Conservation (phyloP, 2,888 invertebrate species). For the Watsonalla binaria region DNA sequence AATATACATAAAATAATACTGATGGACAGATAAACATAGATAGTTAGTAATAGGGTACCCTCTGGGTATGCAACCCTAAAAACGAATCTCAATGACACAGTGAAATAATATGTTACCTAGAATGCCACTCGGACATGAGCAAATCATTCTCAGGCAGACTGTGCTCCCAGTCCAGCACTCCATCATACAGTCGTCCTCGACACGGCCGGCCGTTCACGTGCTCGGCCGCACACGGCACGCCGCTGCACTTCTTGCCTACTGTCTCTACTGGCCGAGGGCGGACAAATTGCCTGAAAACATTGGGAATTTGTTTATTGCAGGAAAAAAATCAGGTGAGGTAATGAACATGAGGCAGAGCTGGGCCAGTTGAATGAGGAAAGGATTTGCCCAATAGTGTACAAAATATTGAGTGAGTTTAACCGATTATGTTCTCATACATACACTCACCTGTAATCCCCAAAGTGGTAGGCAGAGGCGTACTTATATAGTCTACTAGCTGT, state of each 20-base stretch:
- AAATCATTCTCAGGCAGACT: constrained; percentile 93
- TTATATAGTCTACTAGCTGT: too few relatives aligned
- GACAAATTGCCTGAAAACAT: constrained; percentile 85
- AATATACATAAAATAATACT: too few relatives aligned
- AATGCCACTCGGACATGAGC: constrained; percentile 90
- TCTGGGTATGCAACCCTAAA: too few relatives aligned
- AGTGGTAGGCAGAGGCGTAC: too few relatives aligned
- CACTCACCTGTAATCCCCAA: too few relatives aligned
- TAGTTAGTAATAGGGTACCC: too few relatives aligned
- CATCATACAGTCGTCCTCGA: constrained; percentile 92
- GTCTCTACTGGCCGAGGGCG: constrained; percentile 86
- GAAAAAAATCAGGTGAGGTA: too few relatives aligned
- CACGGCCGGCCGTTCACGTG: constrained; percentile 87
- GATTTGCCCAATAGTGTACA: not conserved
- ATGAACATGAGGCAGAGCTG: too few relatives aligned
- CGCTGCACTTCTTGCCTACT: constrained; percentile 85
- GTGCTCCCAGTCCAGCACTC: constrained; percentile 98
- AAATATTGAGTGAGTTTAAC: not conserved
- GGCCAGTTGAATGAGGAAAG: too few relatives aligned
- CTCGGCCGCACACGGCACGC: constrained; percentile 82
- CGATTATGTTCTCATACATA: not conserved
- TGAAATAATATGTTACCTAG: constrained; percentile 78
- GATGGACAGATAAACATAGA: too few relatives aligned
- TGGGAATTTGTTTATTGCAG: not conserved
- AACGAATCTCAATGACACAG: too few relatives aligned